Percentiles rank a stretch among this genome's conserved stretches.
These are phyloP conservation scores for Orchestes rusci DNA, from an alignment of 2,888 invertebrate species.

Conservation along the genomic window DNA sequence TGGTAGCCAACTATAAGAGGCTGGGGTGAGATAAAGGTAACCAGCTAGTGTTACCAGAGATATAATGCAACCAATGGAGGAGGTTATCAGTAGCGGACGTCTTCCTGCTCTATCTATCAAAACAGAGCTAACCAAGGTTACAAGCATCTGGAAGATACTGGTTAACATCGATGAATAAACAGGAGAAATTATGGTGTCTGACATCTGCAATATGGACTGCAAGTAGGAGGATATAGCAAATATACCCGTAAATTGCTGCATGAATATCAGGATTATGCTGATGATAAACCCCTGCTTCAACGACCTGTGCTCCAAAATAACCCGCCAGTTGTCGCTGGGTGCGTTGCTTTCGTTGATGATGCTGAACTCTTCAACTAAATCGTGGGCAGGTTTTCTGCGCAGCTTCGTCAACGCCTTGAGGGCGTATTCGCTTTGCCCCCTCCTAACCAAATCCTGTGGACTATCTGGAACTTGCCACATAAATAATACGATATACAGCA, in stretches of 20 bases:
- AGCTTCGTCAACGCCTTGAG: conserved; percentile 58
- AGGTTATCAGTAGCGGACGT: conserved; percentile 60
- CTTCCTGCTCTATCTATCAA: conserved; percentile 73
- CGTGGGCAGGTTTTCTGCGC: conserved; percentile 13
- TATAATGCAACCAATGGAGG: conserved; percentile 56
- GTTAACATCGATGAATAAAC: conserved; percentile 67
- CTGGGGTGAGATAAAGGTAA: too few relatives aligned
- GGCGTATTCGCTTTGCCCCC: conserved; percentile 50
- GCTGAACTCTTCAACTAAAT: conserved; percentile 24
- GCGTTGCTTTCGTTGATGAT: conserved; percentile 20
- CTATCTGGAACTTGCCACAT: conserved; percentile 25
- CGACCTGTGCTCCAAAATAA: conserved; percentile 16
- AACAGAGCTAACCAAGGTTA: conserved; percentile 60
- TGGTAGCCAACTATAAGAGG: conserved; percentile 15
- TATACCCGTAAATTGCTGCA: conserved; percentile 51
- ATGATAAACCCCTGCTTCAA: conserved; percentile 37
- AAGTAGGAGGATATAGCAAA: conserved; percentile 72
- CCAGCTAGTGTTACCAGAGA: conserved; percentile 41
- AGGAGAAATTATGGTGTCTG: conserved; percentile 44
- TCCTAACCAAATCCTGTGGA: conserved; percentile 26
- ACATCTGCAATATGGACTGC: conserved; percentile 56
- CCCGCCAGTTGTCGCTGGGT: conserved; percentile 2
- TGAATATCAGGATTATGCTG: conserved; percentile 36
- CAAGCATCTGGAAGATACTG: conserved; percentile 63
- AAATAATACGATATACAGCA: conserved; percentile 19